These are phyloP conservation scores for Trogon surrucura DNA, from an alignment of 2,113 vertebrate species.

Conservation along the genomic window DNA sequence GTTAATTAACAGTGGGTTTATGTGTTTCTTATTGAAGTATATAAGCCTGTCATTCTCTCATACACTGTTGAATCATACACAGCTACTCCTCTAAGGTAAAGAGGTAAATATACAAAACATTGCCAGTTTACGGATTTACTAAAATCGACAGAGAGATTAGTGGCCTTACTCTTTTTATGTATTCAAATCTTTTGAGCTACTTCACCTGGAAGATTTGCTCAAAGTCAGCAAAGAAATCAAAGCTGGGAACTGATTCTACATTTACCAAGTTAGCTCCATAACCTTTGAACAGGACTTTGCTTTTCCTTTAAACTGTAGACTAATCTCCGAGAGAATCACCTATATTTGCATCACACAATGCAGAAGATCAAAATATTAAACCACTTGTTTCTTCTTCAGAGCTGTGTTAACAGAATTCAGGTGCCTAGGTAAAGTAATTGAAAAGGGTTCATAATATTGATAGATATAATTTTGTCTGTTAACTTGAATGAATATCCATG, in stretches of 20 bases:
- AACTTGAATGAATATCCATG: neutral
- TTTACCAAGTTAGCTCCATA: neutral
- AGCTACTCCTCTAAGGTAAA: neutral
- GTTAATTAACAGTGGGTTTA: neutral
- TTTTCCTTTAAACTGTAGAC: neutral
- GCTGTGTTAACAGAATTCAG: constrained; percentile 6
- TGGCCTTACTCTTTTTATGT: neutral
- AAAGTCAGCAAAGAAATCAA: constrained; percentile 15
- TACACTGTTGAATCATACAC: neutral
- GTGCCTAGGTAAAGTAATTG: neutral
- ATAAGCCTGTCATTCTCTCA: neutral
- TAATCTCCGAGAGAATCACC: neutral
- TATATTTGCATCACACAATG: neutral
- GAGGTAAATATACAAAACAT: neutral
- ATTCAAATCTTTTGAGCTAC: constrained; percentile 5
- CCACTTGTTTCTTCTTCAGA: neutral
- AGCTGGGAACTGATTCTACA: neutral
- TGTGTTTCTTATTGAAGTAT: neutral
- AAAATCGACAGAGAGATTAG: constrained; percentile 12
- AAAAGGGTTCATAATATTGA: neutral
- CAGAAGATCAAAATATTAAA: constrained; percentile 17
- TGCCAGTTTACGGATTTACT: neutral
- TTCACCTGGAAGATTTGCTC: neutral
- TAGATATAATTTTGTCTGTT: neutral
- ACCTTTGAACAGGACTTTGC: neutral